These are phyloP conservation scores for Helleia helle DNA, from an alignment of 2,888 invertebrate species.

Conservation along the genomic window DNA sequence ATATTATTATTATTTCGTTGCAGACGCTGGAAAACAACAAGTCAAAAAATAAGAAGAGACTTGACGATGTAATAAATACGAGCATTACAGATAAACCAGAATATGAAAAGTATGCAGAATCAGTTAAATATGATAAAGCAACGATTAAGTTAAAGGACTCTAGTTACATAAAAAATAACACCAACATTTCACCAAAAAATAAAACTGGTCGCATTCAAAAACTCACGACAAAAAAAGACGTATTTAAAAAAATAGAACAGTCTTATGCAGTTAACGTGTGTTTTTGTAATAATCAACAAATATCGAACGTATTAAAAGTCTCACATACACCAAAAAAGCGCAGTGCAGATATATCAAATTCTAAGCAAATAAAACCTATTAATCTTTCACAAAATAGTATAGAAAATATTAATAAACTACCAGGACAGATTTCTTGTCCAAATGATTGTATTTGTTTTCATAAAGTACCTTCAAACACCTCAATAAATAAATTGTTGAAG, in stretches of 20 bases:
- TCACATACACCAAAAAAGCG: slow-evolving; percentile 23
- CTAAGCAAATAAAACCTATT: too few relatives aligned
- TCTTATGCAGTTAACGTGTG: slow-evolving; percentile 52
- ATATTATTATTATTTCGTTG: background rate
- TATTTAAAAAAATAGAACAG: slow-evolving; percentile 25
- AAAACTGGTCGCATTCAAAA: slow-evolving; percentile 15
- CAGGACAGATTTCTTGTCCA: slow-evolving; percentile 25
- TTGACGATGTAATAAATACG: background rate
- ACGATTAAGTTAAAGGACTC: background rate
- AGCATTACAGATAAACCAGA: background rate
- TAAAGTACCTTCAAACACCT: slow-evolving; percentile 50
- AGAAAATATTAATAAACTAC: slow-evolving; percentile 17
- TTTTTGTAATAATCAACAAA: slow-evolving; percentile 36
- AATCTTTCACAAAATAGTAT: slow-evolving; percentile 13
- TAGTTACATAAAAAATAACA: background rate
- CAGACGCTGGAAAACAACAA: background rate
- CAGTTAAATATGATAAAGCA: background rate
- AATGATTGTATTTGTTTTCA: slow-evolving; percentile 45
- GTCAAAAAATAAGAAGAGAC: background rate
- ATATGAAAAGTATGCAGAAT: background rate
- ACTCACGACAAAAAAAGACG: slow-evolving; percentile 14
- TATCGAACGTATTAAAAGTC: slow-evolving; percentile 20
- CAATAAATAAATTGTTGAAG: slow-evolving; percentile 46
- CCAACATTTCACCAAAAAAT: slow-evolving; percentile 9
- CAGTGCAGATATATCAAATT: slow-evolving; percentile 16